Base-by-base conservation (phyloP, 1,140 invertebrate genomes). In the Harpegnathos saltator region DNA sequence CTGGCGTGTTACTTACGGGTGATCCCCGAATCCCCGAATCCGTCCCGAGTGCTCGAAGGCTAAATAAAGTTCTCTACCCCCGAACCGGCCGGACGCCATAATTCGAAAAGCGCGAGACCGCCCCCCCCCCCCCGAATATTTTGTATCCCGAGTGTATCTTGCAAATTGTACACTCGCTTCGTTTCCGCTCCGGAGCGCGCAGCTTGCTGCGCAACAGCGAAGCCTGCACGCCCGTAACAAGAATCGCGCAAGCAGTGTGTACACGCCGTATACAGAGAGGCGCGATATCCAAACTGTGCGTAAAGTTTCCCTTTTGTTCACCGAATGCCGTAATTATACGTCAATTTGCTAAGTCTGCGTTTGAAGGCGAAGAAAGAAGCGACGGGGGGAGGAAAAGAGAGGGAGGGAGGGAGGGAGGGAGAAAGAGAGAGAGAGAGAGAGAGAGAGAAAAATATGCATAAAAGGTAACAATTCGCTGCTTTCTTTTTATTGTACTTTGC, bases 1-100 rank as follows among this genome's bases (percentile, higher is more conserved):
- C 22, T 7, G 63, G 61, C 69, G 78, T 82, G 80, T 61, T 48
- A 71, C 38, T 73, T 62, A 62, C 80, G 69, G 75, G 80, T 17
- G 15, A 29, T 33, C 38, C 63, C 75, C 58, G 48, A 80, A 69
- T 44, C 69, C 75, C 69, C 33, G 75, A 58, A 69, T 68, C 65
- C 22, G 22, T 33, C n/a, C n/a, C 14, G 52, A 65, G 22, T 33
- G 69, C 69, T 38, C 52, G 75, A 59, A 80, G 69, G 71, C 65
- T 80, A 50, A n/a, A 78, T 78, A 48, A 78, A 78, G 63, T 65
- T 56, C 56, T 78, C 75, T 44, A 7, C 50, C 29, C 65, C 15
- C 56, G n/a, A 72, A 52, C 26, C 33, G n/a, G 65, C 54, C 50
- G 7, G 33, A 22, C 17, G n/a, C 48, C 3, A 62, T 62, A 54